phyloP scores from a whole-genome alignment of 2,797 vertebrate genomes.

The Darevskia mixta region DNA sequence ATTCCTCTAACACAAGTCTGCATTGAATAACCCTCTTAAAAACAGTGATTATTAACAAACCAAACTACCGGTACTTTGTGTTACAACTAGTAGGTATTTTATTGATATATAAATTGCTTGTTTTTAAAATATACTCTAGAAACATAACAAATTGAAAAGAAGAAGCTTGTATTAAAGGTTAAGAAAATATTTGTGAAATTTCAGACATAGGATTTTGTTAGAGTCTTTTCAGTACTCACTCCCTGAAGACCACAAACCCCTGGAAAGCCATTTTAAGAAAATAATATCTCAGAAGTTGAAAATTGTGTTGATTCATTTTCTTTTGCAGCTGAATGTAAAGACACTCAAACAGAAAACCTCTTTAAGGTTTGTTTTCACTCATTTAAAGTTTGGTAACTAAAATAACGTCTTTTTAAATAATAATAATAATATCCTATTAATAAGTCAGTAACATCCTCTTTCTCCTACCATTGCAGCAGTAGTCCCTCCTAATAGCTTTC shows the following conservation, averaged over 20 bases:
- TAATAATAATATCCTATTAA: neutral
- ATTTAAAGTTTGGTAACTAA: neutral
- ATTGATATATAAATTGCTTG: neutral
- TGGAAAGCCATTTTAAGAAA: neutral
- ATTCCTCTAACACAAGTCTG: neutral
- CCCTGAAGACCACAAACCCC: neutral
- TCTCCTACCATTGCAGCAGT: neutral
- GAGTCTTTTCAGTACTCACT: neutral
- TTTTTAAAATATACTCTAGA: neutral
- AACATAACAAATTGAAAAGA: neutral
- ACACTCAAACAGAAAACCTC: neutral
- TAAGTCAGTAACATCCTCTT: neutral
- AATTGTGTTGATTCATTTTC: neutral
- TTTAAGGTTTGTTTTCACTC: neutral
- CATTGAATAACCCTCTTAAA: neutral
- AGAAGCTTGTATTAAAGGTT: neutral
- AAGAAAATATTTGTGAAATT: neutral
- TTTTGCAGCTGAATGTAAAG: neutral
- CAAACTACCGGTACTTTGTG: neutral
- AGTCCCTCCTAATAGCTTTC: neutral
- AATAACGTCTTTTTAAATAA: neutral
- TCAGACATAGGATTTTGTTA: neutral
- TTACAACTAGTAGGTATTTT: no score
- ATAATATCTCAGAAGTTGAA: neutral
- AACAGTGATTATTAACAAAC: slow-evolving; percentile 18